Evolutionary conservation across 2,888 invertebrate genomes (phyloP).

Genomic region (Taphrorychus bicolor): DNA sequence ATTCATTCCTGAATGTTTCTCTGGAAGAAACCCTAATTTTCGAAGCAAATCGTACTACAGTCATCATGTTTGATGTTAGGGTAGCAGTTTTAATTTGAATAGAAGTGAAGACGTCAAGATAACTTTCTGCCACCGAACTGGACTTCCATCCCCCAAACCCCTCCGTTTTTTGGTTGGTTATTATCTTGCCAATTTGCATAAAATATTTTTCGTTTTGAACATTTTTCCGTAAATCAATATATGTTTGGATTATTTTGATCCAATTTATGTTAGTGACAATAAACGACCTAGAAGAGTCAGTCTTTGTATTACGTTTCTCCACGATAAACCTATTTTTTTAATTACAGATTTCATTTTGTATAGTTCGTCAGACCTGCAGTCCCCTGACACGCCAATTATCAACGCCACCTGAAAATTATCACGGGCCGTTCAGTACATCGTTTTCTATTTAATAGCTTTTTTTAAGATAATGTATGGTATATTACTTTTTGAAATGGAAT

Average conservation of each 20-base stretch:
- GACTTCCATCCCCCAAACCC: too few species aligned
- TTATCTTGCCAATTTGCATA: background rate
- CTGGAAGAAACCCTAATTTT: too few species aligned
- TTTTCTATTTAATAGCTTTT: too few species aligned
- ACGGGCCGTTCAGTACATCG: too few species aligned
- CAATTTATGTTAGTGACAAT: background rate
- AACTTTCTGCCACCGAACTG: background rate
- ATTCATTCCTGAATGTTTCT: too few species aligned
- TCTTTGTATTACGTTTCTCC: background rate
- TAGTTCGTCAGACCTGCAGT: too few species aligned
- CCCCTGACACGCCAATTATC: too few species aligned
- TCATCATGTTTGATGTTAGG: background rate
- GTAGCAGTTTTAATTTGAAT: background rate
- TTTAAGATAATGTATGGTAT: too few species aligned
- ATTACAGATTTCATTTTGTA: background rate
- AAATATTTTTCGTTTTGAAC: background rate
- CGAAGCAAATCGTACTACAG: background rate
- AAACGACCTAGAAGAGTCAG: background rate
- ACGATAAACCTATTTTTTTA: background rate
- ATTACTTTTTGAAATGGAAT: too few species aligned
- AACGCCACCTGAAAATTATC: too few species aligned
- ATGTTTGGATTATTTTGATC: background rate
- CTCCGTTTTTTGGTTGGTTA: too few species aligned
- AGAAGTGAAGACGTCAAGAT: background rate
- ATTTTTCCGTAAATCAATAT: background rate